Evolutionary conservation across 2,888 invertebrate species (phyloP).

Genomic region (Clostera curtula): DNA sequence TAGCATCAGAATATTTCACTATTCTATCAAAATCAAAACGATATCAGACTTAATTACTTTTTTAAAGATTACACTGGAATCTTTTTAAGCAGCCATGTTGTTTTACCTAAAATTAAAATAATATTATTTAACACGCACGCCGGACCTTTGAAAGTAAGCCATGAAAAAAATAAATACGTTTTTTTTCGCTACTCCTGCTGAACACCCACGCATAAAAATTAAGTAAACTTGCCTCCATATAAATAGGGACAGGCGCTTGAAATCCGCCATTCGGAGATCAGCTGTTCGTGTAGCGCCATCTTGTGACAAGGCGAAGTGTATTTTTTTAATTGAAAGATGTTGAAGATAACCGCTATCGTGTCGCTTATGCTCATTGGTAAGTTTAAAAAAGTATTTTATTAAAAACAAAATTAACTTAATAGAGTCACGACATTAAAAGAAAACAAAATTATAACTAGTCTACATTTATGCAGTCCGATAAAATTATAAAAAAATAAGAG

Average conservation of each 20-base stretch:
- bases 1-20: too few relatives aligned
- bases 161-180: conserved; percentile 4
- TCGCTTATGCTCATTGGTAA: conserved; percentile 61
- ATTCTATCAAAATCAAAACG: too few relatives aligned
- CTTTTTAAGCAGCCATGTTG: too few relatives aligned
- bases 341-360: conserved; percentile 49
- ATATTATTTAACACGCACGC: too few relatives aligned
- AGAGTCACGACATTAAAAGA: too few relatives aligned
- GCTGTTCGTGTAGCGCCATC: conserved; percentile 29
- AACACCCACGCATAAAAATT: conserved; percentile 17
- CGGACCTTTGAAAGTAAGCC: neutral
- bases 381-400: conserved; percentile 26
- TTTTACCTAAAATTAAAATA: too few relatives aligned
- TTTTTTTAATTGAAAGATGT: conserved; percentile 35
- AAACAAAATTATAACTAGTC: too few relatives aligned
- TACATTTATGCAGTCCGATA: too few relatives aligned
- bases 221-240: conserved; percentile 42
- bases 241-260: conserved; percentile 32
- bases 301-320: conserved; percentile 17
- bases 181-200: conserved; percentile 22
- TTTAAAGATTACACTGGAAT: too few relatives aligned
- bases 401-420: conserved; percentile 1
- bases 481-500: too few relatives aligned
- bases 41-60: too few relatives aligned
- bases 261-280: conserved; percentile 29